phyloP scores from a whole-genome alignment of 2,797 vertebrate genomes.

The Helicolenus hilgendorfi region DNA sequence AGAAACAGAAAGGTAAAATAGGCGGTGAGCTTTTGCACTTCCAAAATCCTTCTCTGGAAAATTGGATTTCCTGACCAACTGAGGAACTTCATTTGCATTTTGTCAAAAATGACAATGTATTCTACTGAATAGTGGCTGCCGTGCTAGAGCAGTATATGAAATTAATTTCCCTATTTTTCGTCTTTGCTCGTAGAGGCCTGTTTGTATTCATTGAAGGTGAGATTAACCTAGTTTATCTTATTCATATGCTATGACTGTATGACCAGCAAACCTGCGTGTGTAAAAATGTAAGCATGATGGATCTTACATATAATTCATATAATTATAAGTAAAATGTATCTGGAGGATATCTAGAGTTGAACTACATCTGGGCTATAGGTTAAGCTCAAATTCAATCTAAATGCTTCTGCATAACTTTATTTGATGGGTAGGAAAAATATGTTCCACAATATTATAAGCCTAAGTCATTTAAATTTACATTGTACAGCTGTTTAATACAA shows the following conservation, averaged over 20 bases:
- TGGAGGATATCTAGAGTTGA: not conserved
- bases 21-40: constrained; percentile 40
- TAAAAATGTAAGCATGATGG: not conserved
- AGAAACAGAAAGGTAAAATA: constrained; percentile 52
- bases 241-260: not conserved
- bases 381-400: not conserved
- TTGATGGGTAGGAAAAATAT: not conserved
- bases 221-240: not conserved
- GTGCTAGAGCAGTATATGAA: not conserved
- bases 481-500: not conserved
- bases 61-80: constrained; percentile 71
- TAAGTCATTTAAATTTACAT: not conserved
- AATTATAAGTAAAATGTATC: not conserved
- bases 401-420: accelerated
- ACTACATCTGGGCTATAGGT: not conserved
- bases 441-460: not conserved
- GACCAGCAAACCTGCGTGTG: not conserved
- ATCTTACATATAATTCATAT: not conserved
- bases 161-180: not conserved
- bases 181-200: not conserved
- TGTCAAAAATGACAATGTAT: constrained; percentile 42
- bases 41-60: constrained; percentile 65
- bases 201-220: not conserved
- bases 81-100: constrained; percentile 72
- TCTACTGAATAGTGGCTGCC: constrained; percentile 7